Conservation (phyloP, 2,888 invertebrate species). For the Latrodectus hesperus region DNA sequence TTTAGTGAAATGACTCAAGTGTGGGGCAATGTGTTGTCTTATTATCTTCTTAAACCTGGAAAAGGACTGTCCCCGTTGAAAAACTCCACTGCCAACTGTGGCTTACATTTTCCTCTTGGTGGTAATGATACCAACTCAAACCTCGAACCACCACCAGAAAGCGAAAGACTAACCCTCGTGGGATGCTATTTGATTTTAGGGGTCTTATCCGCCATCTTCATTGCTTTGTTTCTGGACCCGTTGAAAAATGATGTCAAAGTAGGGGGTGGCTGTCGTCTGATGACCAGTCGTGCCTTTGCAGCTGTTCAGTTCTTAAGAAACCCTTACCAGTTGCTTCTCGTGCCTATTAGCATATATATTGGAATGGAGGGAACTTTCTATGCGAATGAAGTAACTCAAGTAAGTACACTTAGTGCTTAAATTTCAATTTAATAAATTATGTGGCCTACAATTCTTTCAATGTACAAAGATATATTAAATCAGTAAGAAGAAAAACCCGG, state of each 20-base stretch:
- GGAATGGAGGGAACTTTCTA: slow-evolving; percentile 98
- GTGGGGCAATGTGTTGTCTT: slow-evolving; percentile 97
- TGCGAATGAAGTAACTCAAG: slow-evolving; percentile 81
- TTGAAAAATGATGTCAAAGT: slow-evolving; percentile 21
- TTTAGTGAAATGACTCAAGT: slow-evolving; percentile 97
- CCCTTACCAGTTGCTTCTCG: slow-evolving; percentile 91
- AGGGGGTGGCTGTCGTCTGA: background rate
- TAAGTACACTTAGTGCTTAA: slow-evolving; percentile 72
- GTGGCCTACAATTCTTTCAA: too few species aligned
- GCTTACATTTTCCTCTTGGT: slow-evolving; percentile 9
- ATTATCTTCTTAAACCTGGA: slow-evolving; percentile 75
- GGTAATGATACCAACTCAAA: slow-evolving; percentile 17
- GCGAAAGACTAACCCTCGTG: slow-evolving; percentile 90
- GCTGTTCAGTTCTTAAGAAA: slow-evolving; percentile 90
- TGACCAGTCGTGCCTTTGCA: slow-evolving; percentile 79
- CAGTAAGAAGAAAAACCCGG: too few species aligned
- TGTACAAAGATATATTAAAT: too few species aligned
- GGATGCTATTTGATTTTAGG: slow-evolving; percentile 92
- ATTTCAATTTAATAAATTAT: too few species aligned
- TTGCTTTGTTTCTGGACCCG: slow-evolving; percentile 46
- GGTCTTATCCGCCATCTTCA: slow-evolving; percentile 82
- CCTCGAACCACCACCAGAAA: slow-evolving; percentile 70
- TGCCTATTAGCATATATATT: slow-evolving; percentile 96
- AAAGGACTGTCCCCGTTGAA: background rate
- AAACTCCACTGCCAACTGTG: background rate